phyloP scores from a whole-genome alignment of 2,888 invertebrate species.

The Agriopis marginaria region DNA sequence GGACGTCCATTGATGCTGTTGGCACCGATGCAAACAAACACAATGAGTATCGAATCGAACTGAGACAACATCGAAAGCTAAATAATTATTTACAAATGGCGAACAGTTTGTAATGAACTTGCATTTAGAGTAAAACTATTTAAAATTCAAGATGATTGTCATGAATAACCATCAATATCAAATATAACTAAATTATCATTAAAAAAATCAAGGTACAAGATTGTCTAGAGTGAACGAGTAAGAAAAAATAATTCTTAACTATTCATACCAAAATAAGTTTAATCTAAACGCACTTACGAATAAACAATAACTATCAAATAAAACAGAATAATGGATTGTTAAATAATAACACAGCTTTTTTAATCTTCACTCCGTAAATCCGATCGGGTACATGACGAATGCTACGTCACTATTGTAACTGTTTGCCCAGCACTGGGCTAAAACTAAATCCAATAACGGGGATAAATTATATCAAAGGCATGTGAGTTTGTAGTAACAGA shows the following conservation, averaged over 20 bases:
- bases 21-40: constrained; percentile 77
- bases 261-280: constrained; percentile 82
- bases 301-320: constrained; percentile 86
- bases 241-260: constrained; percentile 75
- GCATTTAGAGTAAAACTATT: constrained; percentile 53
- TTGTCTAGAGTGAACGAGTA: constrained; percentile 75
- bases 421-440: constrained; percentile 5
- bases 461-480: constrained; percentile 30
- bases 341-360: constrained; percentile 85
- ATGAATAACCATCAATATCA: constrained; percentile 83
- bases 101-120: constrained; percentile 51
- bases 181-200: constrained; percentile 76
- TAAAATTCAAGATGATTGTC: constrained; percentile 67
- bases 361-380: constrained; percentile 72
- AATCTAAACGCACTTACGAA: constrained; percentile 83
- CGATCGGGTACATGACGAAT: constrained; percentile 73
- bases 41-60: constrained; percentile 75
- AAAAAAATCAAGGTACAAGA: constrained; percentile 84
- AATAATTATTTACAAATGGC: constrained; percentile 65
- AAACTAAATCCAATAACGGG: constrained; percentile 28
- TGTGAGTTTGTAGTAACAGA: constrained; percentile 43
- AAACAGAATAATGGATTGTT: constrained; percentile 85
- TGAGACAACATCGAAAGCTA: constrained; percentile 67
- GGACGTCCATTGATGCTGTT: constrained; percentile 78
- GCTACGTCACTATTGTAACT: constrained; percentile 66